Base-by-base conservation (phyloP, 2,888 invertebrate species). In the Nemapogon koenigi region DNA sequence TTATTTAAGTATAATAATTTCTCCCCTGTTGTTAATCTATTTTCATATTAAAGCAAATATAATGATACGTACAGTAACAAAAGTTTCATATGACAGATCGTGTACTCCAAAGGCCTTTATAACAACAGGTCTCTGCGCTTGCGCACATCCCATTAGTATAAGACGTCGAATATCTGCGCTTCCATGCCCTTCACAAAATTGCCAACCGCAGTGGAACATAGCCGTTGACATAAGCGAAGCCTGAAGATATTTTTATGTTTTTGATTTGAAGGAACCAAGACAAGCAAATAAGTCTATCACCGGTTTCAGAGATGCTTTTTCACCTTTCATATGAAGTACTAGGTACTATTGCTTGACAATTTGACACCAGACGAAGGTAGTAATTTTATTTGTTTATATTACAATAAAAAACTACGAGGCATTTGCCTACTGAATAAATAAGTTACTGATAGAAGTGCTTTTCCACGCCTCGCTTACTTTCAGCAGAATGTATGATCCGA, bases 91-190 rank as follows among this genome's bases (percentile, higher is more conserved):
- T 2, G 40, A 40, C n/a, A 40, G 15, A 3, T 22, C 30, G 15
- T 32, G 31, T 13, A 40, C 26, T 6, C 40, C 36, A 17, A 40
- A 37, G 2, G 32, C 37, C 27, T 40, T 40, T 8, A 40, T 13
- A 14, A 32, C 32, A 18, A 40, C 15, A 16, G 40, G 40, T 6
- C 37, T 26, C 26, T 40, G 40, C 27, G 40, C 32, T 32, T 35
- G 35, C 37, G 30, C 40, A 32, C 31, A 32, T 11, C 40, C 40
- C 40, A 40, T 37, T 16, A 40, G 36, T 31, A 40, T 31, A 8
- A 40, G 8, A 15, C 40, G 40, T 2, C 40, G 29, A 26, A 40
- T 15, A 16, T 40, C 33, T 13, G 18, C 4, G 16, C 19, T 18
- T 14, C 19, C 14, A 8, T 16, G 31, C n/a, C 10, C 2, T 3